Base-by-base conservation (phyloP, 2,113 vertebrate genomes). In the Lagopus muta region DNA sequence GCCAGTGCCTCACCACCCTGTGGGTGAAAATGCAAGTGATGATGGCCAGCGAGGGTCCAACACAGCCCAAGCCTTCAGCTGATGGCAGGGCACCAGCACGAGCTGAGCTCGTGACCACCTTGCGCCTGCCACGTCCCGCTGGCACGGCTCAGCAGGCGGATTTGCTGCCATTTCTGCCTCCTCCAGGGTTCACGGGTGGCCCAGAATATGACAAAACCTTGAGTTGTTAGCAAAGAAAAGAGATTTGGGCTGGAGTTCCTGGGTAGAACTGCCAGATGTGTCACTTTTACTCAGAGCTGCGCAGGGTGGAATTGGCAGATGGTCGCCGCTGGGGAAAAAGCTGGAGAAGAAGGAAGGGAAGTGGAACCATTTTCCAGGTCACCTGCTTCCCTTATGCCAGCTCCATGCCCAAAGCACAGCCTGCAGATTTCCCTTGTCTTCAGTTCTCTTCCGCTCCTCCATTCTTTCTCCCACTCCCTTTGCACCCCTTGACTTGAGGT, bases 241-340 rank as follows among this genome's bases (percentile, higher is more conserved):
- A 61, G 83, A 90, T 89, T 25, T 94, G 93, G 93, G 77, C 77
- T 65, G 57, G 8, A 84, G 70, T 4, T 94, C 83, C 93, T 47
- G 80, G 57, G 61, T 75, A 82, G 16, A 57, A 43, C 74, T 66
- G 93, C 80, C 84, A 91, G 92, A 90, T 84, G 73, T 92, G 90
- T 66, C 80, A 86, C 61, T 75, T 86, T 14, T 81, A 61, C 88
- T 92, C 28, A 3, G 83, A 71, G 88, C 82, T 66, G n/a, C 4
- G 21, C 30, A 22, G 20, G 38, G 47, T 28, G 32, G 61, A 78
- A 75, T 83, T 93, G 92, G 93, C 92, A 91, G 86, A 66, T 62
- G 72, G 4, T 61, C 2, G 1, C 40, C 1, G 0, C 91, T 25
- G 48, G 82, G 88, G 64, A 80, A 77, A 75, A 83, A 40, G 62